A percentile compares a stretch with the other conserved stretches of the same genome.
Conservation (phyloP, 2,797 vertebrate species). For the Argentina silus region DNA sequence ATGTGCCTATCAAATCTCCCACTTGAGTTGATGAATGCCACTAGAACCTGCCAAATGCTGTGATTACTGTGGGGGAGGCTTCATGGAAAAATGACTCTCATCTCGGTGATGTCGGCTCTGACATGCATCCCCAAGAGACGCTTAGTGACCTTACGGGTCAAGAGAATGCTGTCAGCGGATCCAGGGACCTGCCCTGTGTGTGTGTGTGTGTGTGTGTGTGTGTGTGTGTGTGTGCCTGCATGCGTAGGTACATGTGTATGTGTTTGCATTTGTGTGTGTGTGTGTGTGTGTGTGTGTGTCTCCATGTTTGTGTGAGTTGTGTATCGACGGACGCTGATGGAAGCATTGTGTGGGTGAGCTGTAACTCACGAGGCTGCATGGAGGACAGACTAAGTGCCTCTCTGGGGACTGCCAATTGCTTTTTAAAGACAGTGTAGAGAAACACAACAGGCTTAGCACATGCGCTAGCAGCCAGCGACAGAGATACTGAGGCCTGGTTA, state of each 20-base stretch:
- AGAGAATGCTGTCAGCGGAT: constrained; percentile 5
- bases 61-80: constrained; percentile 32
- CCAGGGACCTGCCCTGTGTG: background rate
- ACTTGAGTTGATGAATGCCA: constrained; percentile 30
- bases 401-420: constrained; percentile 68
- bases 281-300: constrained; percentile 26
- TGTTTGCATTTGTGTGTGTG: constrained; percentile 35
- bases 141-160: constrained; percentile 31
- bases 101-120: constrained; percentile 6
- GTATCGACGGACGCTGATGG: constrained; percentile 52
- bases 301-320: constrained; percentile 26
- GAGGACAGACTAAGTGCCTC: constrained; percentile 74
- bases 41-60: constrained; percentile 22
- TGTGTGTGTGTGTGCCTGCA: background rate
- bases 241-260: constrained; percentile 32
- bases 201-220: background rate
- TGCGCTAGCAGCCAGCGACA: background rate
- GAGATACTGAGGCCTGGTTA: constrained; percentile 35
- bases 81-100: constrained; percentile 14
- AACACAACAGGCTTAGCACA: constrained; percentile 57
- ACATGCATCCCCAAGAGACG: background rate
- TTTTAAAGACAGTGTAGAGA: constrained; percentile 70
- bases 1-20: constrained; percentile 21
- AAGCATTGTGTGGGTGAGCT: constrained; percentile 62
- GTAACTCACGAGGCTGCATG: constrained; percentile 70